A percentile compares a stretch with the other conserved stretches of the same genome.
Evolutionary conservation across 2,888 invertebrate genomes (phyloP).

Genomic region (Leucoma salicis): DNA sequence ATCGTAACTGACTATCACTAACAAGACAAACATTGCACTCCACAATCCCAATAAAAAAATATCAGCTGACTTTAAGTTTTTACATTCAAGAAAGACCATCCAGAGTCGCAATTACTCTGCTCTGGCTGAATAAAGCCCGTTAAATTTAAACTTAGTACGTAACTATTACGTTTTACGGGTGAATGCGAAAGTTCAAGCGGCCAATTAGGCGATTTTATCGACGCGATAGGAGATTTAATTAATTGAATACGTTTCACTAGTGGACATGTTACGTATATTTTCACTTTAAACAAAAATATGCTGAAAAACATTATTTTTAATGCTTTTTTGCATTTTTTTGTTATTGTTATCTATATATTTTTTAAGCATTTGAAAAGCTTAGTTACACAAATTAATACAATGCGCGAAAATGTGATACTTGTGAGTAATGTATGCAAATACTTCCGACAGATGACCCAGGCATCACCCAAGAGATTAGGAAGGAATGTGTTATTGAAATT

Average conservation of each 20-base stretch:
- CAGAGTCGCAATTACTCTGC: constrained; percentile 19
- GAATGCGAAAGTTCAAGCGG: neutral
- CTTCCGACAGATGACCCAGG: no score
- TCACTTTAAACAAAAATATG: neutral
- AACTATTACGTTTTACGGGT: constrained; percentile 6
- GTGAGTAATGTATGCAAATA: no score
- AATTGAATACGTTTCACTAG: neutral
- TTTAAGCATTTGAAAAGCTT: no score
- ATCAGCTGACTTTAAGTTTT: neutral
- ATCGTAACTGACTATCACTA: no score
- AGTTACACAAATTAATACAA: no score
- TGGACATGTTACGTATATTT: neutral
- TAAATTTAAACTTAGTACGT: constrained; percentile 20
- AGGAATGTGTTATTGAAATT: no score
- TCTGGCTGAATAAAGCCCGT: constrained; percentile 23
- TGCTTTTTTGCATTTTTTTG: no score
- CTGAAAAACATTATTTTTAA: no score
- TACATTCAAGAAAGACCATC: neutral
- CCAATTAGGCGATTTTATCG: constrained; percentile 1
- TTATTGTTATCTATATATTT: no score
- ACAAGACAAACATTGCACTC: neutral
- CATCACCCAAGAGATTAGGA: no score
- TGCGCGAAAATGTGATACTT: no score
- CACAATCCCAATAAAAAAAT: neutral
- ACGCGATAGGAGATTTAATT: neutral